Percentiles rank a stretch among this genome's conserved stretches.
These are phyloP conservation scores for Zenarchopterus dispar DNA, from an alignment of 2,797 vertebrate species.

Conservation along the genomic window DNA sequence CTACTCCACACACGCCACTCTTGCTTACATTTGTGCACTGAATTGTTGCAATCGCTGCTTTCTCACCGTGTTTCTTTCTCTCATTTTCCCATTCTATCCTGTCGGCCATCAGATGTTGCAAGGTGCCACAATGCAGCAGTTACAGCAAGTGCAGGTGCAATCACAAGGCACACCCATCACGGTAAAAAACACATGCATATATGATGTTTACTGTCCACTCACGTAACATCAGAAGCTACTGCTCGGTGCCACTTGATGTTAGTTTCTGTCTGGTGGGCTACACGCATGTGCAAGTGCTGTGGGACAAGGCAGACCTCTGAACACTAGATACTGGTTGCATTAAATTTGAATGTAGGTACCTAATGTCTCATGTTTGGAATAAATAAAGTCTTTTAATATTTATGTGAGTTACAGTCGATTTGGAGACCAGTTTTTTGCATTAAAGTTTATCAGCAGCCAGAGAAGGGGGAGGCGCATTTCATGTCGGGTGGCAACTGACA, in stretches of 20 bases:
- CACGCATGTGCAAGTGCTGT: no score
- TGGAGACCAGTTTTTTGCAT: no score
- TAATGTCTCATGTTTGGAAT: no score
- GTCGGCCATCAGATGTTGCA: slow-evolving; percentile 85
- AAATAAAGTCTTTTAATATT: no score
- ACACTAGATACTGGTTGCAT: no score
- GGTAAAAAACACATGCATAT: slow-evolving; percentile 80
- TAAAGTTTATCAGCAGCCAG: no score
- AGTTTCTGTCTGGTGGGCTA: no score
- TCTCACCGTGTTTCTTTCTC: slow-evolving; percentile 76
- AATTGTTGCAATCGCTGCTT: slow-evolving; percentile 67
- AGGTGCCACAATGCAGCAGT: slow-evolving; percentile 87
- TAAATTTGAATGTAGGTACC: no score
- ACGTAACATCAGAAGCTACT: background rate
- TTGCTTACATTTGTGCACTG: slow-evolving; percentile 67
- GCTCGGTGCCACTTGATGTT: background rate
- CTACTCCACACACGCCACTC: slow-evolving; percentile 37
- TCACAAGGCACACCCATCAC: slow-evolving; percentile 87
- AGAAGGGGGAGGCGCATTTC: background rate
- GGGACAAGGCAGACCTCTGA: no score
- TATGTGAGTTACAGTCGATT: no score
- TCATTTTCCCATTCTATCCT: slow-evolving; percentile 71
- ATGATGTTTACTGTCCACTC: slow-evolving; percentile 32
- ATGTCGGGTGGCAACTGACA: background rate
- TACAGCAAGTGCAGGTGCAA: slow-evolving; percentile 88